Percentiles rank a stretch among this genome's conserved stretches.
These are phyloP conservation scores for Montipora sp. DNA, from an alignment of 64 coral and sea anemone species.

Conservation along the genomic window DNA sequence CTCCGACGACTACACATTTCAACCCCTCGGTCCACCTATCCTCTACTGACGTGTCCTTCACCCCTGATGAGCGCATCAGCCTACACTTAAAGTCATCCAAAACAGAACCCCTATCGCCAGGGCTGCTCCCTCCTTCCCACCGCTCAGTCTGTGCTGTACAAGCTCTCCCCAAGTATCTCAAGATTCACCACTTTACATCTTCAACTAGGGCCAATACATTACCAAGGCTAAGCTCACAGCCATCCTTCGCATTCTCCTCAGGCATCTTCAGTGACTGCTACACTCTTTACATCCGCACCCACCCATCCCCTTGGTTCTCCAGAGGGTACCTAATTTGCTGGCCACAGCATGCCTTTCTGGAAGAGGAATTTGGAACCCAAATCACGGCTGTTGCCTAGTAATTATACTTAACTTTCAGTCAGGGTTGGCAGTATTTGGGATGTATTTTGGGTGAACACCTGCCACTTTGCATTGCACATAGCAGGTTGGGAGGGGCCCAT, in stretches of 20 bases:
- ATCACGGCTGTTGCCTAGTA: too few species aligned
- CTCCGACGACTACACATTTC: background rate
- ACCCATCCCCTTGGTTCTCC: background rate
- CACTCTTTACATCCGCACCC: background rate
- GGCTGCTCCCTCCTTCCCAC: background rate
- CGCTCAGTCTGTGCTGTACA: too few species aligned
- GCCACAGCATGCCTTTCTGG: too few species aligned
- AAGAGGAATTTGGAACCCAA: too few species aligned
- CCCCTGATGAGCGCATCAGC: background rate
- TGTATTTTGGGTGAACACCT: too few species aligned
- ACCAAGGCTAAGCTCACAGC: background rate
- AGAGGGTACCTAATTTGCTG: background rate
- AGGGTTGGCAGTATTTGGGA: too few species aligned
- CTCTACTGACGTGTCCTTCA: background rate
- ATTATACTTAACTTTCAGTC: too few species aligned
- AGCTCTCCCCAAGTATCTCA: background rate
- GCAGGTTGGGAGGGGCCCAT: too few species aligned
- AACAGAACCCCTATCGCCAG: slow-evolving; percentile 1
- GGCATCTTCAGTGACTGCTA: background rate
- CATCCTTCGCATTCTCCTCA: background rate
- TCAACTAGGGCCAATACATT: background rate
- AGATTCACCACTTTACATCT: background rate
- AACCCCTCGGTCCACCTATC: background rate
- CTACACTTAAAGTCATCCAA: background rate
- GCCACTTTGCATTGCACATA: too few species aligned